Percentiles rank a stretch among this genome's conserved stretches.
Evolutionary conservation across 2,797 vertebrate genomes (phyloP).

Genomic region (Arctocebus calabarensis): DNA sequence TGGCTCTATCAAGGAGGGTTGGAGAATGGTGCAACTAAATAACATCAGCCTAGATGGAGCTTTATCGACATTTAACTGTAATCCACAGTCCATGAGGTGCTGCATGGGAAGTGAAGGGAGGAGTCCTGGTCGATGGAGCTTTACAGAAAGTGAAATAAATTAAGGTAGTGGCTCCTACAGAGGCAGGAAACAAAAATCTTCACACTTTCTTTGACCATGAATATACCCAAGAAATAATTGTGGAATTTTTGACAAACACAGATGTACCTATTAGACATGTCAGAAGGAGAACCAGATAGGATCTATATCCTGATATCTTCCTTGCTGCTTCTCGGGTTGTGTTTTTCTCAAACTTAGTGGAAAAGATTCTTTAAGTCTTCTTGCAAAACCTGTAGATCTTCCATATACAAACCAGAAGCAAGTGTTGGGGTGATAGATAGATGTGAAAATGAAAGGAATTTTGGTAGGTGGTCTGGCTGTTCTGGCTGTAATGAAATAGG

Average conservation of each 20-base stretch:
- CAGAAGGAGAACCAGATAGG: neutral
- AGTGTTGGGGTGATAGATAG: neutral
- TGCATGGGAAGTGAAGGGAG: neutral
- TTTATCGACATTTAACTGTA: neutral
- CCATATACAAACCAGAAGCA: neutral
- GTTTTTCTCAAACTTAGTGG: constrained; percentile 26
- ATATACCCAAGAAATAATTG: neutral
- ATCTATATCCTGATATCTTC: neutral
- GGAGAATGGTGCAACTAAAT: neutral
- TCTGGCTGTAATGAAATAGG: neutral
- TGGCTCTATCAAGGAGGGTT: neutral
- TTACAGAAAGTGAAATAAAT: constrained; percentile 10
- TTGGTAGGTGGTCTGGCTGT: neutral
- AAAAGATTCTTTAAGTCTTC: neutral
- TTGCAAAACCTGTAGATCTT: neutral
- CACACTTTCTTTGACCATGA: constrained; percentile 17
- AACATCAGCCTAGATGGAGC: neutral
- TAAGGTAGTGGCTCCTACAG: neutral
- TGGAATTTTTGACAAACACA: neutral
- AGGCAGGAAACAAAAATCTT: neutral
- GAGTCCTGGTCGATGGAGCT: neutral
- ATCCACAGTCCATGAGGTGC: neutral
- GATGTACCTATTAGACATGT: neutral
- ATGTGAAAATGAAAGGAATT: neutral
- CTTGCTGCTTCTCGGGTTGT: neutral